These are phyloP conservation scores for Diloba caeruleocephala DNA, from an alignment of 2,888 invertebrate species.

Conservation along the genomic window DNA sequence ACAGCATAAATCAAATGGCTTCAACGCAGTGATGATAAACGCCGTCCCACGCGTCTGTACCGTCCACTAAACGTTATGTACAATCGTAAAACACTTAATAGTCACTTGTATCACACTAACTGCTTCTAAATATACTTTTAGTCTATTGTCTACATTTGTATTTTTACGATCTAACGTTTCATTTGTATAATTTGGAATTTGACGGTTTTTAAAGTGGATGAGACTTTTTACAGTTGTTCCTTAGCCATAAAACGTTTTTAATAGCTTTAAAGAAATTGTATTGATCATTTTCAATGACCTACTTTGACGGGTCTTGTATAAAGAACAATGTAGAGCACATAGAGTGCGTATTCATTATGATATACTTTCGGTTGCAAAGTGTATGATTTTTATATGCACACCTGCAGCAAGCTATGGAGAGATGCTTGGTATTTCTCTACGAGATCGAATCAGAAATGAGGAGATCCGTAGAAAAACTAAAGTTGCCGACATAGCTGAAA, in stretches of 20 bases:
- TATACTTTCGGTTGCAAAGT: no score
- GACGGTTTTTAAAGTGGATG: constrained; percentile 23
- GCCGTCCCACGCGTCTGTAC: constrained; percentile 49
- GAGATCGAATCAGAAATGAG: no score
- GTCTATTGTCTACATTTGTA: constrained; percentile 35
- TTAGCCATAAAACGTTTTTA: constrained; percentile 28
- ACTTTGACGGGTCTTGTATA: no score
- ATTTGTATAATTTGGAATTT: constrained; percentile 33
- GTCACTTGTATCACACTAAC: constrained; percentile 53
- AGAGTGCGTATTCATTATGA: no score
- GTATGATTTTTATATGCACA: no score
- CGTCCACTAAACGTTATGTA: constrained; percentile 62
- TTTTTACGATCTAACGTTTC: constrained; percentile 35
- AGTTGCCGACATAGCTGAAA: no score
- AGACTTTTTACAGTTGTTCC: constrained; percentile 37
- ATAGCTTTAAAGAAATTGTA: constrained; percentile 19
- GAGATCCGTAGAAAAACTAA: no score
- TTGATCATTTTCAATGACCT: no score
- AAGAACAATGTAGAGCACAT: no score
- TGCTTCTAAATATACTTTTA: constrained; percentile 40
- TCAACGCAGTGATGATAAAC: constrained; percentile 62
- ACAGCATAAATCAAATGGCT: constrained; percentile 57
- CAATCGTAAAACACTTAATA: constrained; percentile 66
- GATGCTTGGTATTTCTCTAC: no score
- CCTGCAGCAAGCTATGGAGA: no score